Base-by-base conservation (phyloP, 2,888 invertebrate species). In the Peribatodes rhomboidaria region DNA sequence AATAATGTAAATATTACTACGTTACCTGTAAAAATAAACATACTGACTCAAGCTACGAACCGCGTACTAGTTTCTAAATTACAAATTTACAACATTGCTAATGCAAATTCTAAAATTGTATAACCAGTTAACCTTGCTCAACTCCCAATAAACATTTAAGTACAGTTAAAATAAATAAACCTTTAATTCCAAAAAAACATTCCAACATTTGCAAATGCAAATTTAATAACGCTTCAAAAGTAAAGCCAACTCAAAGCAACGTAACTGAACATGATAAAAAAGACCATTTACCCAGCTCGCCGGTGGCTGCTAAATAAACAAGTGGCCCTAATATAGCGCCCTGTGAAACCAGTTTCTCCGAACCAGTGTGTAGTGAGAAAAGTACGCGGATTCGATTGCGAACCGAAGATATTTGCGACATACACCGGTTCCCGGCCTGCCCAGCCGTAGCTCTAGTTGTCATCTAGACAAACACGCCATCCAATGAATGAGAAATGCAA, bases 291-390 rank as follows among this genome's bases (percentile, higher is more conserved):
- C 52, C 55, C 27, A 44, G 39, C 42, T 50, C 37, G 54, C 54
- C 41, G 11, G 42, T 33, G 41, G 58, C 54, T 66, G 55, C 52
- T 64, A 65, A 65, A 70, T 68, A 69, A 67, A 68, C 63, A 61
- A 68, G 66, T 49, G 69, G 71, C 33, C 68, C 69, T 68, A 68
- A 69, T 68, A 71, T 55, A 68, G 67, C 54, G 49, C 72, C 72
- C 61, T 72, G 69, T 27, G 63, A 42, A 71, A 72, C 71, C 67
- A 61, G 71, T 68, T 70, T 52, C 52, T 33, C 20, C 8, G 41
- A 57, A 56, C 58, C 49, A 61, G 59, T 50, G 68, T 54, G 46
- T 53, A 39, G 55, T 60, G 65, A 35, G 54, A 61, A 55, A 61
- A 37, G 47, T 44, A 59, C 62, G 57, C 55, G 20, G 44, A 46